These are phyloP conservation scores for Diprion similis DNA, from an alignment of 1,140 invertebrate genomes.

Conservation along the genomic window DNA sequence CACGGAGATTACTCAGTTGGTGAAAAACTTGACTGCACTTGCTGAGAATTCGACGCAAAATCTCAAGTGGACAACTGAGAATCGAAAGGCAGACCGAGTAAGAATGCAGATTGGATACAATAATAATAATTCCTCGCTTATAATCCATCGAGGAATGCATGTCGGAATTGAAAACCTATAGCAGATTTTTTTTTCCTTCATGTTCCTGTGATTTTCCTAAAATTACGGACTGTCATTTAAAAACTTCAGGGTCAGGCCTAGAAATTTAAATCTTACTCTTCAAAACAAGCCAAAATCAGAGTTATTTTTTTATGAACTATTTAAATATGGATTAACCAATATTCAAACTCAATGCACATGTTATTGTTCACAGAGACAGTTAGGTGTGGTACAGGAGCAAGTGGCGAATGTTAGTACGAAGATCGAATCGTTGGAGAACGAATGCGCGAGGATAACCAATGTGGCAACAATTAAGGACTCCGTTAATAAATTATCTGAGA, in stretches of 20 bases:
- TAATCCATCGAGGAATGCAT: too few relatives aligned
- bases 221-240: too few relatives aligned
- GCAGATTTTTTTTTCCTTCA: too few relatives aligned
- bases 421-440: constrained; percentile 51
- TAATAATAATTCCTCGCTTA: too few relatives aligned
- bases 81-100: too few relatives aligned
- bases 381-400: constrained; percentile 51
- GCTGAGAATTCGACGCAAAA: too few relatives aligned
- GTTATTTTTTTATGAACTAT: constrained; percentile 31
- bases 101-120: too few relatives aligned
- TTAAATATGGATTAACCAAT: constrained; percentile 41
- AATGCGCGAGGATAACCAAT: constrained; percentile 45
- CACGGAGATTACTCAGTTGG: not conserved
- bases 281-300: constrained; percentile 53
- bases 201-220: too few relatives aligned
- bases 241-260: too few relatives aligned
- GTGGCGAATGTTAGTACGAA: constrained; percentile 52
- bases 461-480: constrained; percentile 32
- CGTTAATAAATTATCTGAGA: constrained; percentile 42
- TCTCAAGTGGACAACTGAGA: too few relatives aligned
- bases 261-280: too few relatives aligned
- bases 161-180: too few relatives aligned
- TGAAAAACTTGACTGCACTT: constrained; percentile 12
- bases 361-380: constrained; percentile 45
- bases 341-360: constrained; percentile 58